phyloP scores from a whole-genome alignment of 2,797 vertebrate species.

The Balearica regulorum region DNA sequence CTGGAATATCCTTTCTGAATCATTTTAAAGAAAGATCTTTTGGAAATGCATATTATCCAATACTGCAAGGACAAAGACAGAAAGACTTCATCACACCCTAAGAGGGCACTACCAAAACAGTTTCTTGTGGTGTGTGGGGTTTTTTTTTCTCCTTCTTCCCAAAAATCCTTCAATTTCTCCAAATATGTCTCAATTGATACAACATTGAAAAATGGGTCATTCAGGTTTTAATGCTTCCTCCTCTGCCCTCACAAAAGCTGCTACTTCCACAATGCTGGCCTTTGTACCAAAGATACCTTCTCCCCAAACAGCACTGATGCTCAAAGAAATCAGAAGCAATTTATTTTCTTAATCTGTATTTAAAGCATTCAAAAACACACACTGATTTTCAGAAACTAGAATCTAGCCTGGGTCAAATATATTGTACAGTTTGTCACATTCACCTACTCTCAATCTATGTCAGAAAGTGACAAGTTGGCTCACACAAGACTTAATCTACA shows the following conservation, averaged over 20 bases:
- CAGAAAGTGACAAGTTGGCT: background rate
- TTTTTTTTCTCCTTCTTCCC: background rate
- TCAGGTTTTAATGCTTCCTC: background rate
- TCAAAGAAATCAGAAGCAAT: background rate
- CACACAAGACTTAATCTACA: background rate
- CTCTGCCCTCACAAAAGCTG: background rate
- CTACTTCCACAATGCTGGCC: background rate
- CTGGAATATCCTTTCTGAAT: background rate
- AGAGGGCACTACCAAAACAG: background rate
- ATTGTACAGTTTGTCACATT: background rate
- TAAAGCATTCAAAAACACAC: background rate
- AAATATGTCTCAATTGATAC: background rate
- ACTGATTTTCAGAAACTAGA: background rate
- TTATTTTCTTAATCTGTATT: background rate
- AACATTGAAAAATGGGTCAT: background rate
- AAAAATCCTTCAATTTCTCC: background rate
- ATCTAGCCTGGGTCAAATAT: background rate
- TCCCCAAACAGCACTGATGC: background rate
- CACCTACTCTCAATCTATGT: background rate
- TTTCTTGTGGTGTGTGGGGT: background rate
- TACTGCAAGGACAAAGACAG: background rate
- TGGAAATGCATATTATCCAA: background rate
- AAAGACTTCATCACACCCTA: background rate
- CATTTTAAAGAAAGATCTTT: background rate
- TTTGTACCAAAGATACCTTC: background rate